Evolutionary conservation across 2,113 vertebrate genomes (phyloP).

Genomic region (Columba livia): DNA sequence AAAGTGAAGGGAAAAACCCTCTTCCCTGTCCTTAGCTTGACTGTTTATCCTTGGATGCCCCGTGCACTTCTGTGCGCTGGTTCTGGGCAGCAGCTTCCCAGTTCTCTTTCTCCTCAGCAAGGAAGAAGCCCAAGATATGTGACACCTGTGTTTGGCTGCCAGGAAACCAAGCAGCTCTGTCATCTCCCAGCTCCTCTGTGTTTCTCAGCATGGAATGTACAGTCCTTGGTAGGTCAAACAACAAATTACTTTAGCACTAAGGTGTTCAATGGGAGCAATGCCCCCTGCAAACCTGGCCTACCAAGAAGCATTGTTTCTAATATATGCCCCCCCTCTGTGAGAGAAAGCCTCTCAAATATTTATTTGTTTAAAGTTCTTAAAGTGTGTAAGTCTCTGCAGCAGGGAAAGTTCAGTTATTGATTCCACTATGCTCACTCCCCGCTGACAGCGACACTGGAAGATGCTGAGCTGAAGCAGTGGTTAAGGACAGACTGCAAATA

Average conservation of each 20-base stretch:
- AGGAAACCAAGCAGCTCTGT: not conserved
- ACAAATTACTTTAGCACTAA: not conserved
- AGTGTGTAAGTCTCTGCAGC: not conserved
- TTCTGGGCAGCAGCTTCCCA: not conserved
- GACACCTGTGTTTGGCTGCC: not conserved
- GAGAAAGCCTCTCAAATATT: not conserved
- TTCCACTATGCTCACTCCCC: rapidly evolving
- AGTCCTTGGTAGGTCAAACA: not conserved
- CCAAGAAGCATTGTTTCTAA: not conserved
- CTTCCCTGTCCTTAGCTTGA: not conserved
- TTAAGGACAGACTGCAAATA: not conserved
- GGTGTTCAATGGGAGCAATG: not conserved
- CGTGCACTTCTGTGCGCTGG: not conserved
- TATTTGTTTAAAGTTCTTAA: not conserved
- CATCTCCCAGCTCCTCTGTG: not conserved
- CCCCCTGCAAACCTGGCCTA: not conserved
- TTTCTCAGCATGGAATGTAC: not conserved
- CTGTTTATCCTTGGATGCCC: not conserved
- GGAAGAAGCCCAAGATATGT: not conserved
- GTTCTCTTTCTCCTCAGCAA: not conserved
- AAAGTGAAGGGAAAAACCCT: not conserved
- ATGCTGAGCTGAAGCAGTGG: not conserved
- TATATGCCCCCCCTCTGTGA: not conserved
- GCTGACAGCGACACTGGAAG: not conserved
- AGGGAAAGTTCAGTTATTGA: not conserved